Evolutionary conservation across 2,797 vertebrate genomes (phyloP).

Genomic region (Gymnoscopelus braueri): DNA sequence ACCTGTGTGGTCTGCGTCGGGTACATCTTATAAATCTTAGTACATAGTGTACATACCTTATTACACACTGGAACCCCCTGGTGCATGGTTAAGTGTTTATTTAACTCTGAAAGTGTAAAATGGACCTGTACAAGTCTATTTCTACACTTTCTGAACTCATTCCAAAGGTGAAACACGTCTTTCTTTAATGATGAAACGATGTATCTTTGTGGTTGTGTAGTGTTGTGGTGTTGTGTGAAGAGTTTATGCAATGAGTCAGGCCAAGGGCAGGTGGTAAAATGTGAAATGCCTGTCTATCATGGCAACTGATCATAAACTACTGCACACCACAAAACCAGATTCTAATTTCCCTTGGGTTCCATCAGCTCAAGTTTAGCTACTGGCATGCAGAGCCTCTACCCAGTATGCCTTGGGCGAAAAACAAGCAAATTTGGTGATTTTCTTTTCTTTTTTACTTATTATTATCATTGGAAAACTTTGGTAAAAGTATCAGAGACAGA

Average conservation of each 20-base stretch:
- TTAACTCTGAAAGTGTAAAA: not conserved
- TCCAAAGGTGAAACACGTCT: slow-evolving; percentile 35
- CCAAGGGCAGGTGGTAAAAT: slow-evolving; percentile 57
- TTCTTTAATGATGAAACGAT: slow-evolving; percentile 22
- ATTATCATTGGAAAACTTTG: slow-evolving; percentile 19
- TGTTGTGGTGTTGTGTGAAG: slow-evolving; percentile 18
- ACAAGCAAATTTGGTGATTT: not conserved
- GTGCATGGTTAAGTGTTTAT: too few relatives aligned
- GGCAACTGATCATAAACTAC: slow-evolving; percentile 62
- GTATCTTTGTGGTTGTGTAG: slow-evolving; percentile 27
- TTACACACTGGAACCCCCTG: too few relatives aligned
- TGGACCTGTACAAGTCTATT: not conserved
- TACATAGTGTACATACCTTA: too few relatives aligned
- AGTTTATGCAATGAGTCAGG: slow-evolving; percentile 50
- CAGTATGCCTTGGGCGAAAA: slow-evolving; percentile 25
- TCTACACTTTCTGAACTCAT: slow-evolving; percentile 20
- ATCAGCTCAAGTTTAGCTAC: too few relatives aligned
- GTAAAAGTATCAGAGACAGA: not conserved
- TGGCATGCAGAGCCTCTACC: too few relatives aligned
- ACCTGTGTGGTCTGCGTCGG: too few relatives aligned
- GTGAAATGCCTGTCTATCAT: slow-evolving; percentile 46
- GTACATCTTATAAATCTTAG: too few relatives aligned
- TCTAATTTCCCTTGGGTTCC: too few relatives aligned
- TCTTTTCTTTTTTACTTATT: too few relatives aligned
- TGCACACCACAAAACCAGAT: not conserved